Evolutionary conservation across 2,888 invertebrate genomes (phyloP), one percentile per base, ranked within the genome.

Genomic region (Hydroisotoma schaefferi): DNA sequence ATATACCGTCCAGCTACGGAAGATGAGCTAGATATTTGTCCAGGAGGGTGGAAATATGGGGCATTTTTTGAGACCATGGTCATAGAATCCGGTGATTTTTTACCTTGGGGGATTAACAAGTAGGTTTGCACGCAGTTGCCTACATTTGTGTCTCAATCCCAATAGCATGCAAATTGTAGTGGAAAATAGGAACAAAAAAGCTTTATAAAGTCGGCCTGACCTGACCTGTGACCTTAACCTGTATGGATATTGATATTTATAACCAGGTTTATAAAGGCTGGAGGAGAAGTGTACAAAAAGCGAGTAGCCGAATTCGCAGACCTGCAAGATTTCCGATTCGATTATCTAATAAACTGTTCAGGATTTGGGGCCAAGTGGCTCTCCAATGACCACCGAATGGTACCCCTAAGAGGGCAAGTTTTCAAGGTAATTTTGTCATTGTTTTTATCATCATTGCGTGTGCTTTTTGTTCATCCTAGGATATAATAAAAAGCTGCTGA

Each of bases 391-490:
- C 76, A 81, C 65, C 83, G 85, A 73, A 75, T 93, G 61, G 85
- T 88, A 27, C 87, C 94, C 0, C 82, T 93, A 26, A 81, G 92
- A 59, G 93, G 94, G 1, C 93, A 93, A 80, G 83, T 93, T 5
- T 78, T 86, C 47, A 90, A 87, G 80, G 87, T 85, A 76, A 61
- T 49, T 28, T 33, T 6, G 15, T 33, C 33, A 33, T 15, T 15
- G 33, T 33, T 33, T 6, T 33, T 15, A 6, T 23, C 23, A 4
- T 26, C 33, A 33, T 33, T 10, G 33, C 33, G 12, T 33, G 33
- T 33, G 33, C 33, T 10, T 33, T 10, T 10, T 33, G 10, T 33
- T 33, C 33, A 33, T 10, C 12, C 33, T n/a, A n/a, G n/a, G n/a
- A n/a, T n/a, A n/a, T n/a, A n/a, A n/a, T n/a, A n/a, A n/a, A n/a